Conservation (phyloP, 64 coral and sea anemone genomes). For the Porites lutea region DNA sequence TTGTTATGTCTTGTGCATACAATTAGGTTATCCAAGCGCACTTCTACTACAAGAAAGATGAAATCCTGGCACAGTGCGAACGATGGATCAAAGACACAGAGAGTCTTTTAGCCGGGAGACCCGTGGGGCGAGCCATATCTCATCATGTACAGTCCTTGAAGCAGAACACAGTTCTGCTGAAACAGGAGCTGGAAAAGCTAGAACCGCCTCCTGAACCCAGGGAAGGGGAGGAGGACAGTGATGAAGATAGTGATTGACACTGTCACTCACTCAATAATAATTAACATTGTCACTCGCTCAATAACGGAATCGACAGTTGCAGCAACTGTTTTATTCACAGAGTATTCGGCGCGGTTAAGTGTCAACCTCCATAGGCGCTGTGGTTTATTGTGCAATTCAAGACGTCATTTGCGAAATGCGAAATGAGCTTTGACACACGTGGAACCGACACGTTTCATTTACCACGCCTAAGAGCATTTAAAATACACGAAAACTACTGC, state of each 20-base stretch:
- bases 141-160: slow-evolving; percentile 93
- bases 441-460: too few species aligned
- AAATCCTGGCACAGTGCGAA: slow-evolving; percentile 90
- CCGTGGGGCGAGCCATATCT: slow-evolving; percentile 76
- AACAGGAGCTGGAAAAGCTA: slow-evolving; percentile 82
- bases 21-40: slow-evolving; percentile 92
- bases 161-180: slow-evolving; percentile 85
- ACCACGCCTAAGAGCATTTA: too few species aligned
- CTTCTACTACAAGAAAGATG: slow-evolving; percentile 98
- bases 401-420: too few species aligned
- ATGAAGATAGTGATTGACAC: slow-evolving; percentile 67
- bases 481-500: too few species aligned
- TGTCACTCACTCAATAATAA: neutral
- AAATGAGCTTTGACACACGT: too few species aligned
- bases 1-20: neutral
- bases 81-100: slow-evolving; percentile 92
- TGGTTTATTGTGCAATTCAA: too few species aligned
- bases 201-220: slow-evolving; percentile 59
- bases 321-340: too few species aligned
- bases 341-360: too few species aligned
- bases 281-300: too few species aligned
- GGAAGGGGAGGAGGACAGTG: neutral
- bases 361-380: too few species aligned
- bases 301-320: too few species aligned
- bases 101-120: slow-evolving; percentile 53